These are phyloP conservation scores for Muscicapa comitata DNA, from an alignment of 2,797 vertebrate species.

Conservation along the genomic window DNA sequence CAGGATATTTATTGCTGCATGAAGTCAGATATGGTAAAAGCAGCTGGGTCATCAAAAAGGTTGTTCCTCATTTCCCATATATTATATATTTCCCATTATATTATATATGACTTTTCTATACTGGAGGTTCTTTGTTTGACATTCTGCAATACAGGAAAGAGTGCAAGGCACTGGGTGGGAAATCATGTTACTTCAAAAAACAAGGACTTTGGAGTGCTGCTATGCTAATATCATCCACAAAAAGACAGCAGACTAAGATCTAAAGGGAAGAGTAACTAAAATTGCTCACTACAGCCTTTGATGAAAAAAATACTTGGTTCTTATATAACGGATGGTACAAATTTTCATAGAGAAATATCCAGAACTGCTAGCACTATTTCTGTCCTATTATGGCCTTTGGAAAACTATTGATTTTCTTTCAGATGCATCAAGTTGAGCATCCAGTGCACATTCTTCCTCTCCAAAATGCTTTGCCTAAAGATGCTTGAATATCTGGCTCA, in stretches of 20 bases:
- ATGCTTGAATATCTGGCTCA: conserved; percentile 57
- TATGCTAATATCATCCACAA: conserved; percentile 9
- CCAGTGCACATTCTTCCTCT: conserved; percentile 17
- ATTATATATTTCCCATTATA: background rate
- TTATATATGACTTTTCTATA: background rate
- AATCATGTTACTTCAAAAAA: background rate
- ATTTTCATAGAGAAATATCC: conserved; percentile 33
- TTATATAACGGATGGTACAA: conserved; percentile 43
- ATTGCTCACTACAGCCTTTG: conserved; percentile 40
- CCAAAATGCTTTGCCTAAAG: conserved; percentile 44
- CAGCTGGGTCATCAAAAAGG: background rate
- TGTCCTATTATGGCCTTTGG: conserved; percentile 54
- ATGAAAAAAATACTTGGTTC: conserved; percentile 37
- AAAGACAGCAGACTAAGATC: conserved; percentile 26
- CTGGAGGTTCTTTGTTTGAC: background rate
- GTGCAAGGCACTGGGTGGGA: background rate
- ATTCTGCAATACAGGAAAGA: background rate
- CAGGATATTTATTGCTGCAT: background rate
- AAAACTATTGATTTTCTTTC: conserved; percentile 53
- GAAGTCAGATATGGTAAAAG: background rate
- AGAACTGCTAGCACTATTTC: conserved; percentile 62
- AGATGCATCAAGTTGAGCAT: background rate
- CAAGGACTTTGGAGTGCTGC: background rate
- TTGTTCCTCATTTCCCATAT: background rate
- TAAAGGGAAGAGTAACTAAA: conserved; percentile 47